A percentile compares a stretch with the other conserved stretches of the same genome.
phyloP scores from a whole-genome alignment of 2,797 vertebrate genomes.

The Melanitta fusca region DNA sequence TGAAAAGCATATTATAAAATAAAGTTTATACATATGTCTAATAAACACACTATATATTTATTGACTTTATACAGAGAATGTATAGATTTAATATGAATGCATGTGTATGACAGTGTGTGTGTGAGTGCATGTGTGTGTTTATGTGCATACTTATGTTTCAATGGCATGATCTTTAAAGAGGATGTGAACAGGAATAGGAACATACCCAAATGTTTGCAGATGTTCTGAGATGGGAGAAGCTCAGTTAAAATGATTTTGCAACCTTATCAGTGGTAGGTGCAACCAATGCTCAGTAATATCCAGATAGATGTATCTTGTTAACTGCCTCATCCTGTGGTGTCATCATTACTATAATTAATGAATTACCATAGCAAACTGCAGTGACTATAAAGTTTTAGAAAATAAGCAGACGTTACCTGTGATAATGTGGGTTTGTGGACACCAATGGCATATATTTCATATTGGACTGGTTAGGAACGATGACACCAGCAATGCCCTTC shows the following conservation, averaged over 20 bases:
- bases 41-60: neutral
- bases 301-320: conserved; percentile 68
- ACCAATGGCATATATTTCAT: conserved; percentile 57
- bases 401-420: conserved; percentile 12
- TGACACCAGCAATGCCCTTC: conserved; percentile 46
- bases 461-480: conserved; percentile 22
- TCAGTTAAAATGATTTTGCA: neutral
- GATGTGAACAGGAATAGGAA: neutral
- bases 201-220: neutral
- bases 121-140: neutral
- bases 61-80: neutral
- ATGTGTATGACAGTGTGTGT: accelerated
- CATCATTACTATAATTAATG: conserved; percentile 73
- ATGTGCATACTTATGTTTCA: neutral
- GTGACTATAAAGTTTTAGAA: conserved; percentile 62
- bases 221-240: neutral
- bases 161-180: accelerated
- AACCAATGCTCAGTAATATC: conserved; percentile 14
- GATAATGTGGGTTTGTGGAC: neutral
- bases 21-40: neutral
- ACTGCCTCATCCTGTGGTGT: conserved; percentile 59
- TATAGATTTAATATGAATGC: neutral
- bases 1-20: neutral
- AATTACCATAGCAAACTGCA: conserved; percentile 70
- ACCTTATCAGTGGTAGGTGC: conserved; percentile 27